These are phyloP conservation scores for Triplophysa bombifrons DNA, from an alignment of 2,797 vertebrate genomes.

Conservation along the genomic window DNA sequence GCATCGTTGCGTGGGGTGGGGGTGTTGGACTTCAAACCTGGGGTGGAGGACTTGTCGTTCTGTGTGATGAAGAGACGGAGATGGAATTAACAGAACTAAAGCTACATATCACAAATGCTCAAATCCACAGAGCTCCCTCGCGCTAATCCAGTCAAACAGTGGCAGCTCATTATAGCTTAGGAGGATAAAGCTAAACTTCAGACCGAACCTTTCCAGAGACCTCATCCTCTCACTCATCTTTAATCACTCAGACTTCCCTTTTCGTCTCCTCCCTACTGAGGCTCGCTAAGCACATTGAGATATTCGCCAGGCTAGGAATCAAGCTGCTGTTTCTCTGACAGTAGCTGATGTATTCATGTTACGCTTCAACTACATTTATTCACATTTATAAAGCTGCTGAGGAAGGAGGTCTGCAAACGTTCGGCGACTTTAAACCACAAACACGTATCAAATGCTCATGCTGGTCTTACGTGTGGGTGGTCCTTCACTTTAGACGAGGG, in stretches of 20 bases:
- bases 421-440: slow-evolving; percentile 54
- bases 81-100: slow-evolving; percentile 50
- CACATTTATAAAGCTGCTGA: slow-evolving; percentile 73
- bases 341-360: slow-evolving; percentile 34
- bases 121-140: slow-evolving; percentile 61
- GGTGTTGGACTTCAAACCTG: slow-evolving; percentile 94
- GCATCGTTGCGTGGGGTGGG: slow-evolving; percentile 91
- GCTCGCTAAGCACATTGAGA: slow-evolving; percentile 49
- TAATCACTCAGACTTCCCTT: slow-evolving; percentile 52
- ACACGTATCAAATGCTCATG: slow-evolving; percentile 50
- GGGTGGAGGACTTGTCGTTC: slow-evolving; percentile 96
- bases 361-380: slow-evolving; percentile 68
- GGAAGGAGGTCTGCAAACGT: slow-evolving; percentile 61
- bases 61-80: slow-evolving; percentile 63
- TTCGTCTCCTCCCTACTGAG: slow-evolving; percentile 57
- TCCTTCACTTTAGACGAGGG: slow-evolving; percentile 97
- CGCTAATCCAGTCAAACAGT: slow-evolving; percentile 75
- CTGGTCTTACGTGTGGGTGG: slow-evolving; percentile 84
- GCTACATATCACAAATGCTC: slow-evolving; percentile 52
- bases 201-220: slow-evolving; percentile 63
- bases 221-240: slow-evolving; percentile 55
- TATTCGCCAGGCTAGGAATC: slow-evolving; percentile 36
- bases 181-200: slow-evolving; percentile 59
- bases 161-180: slow-evolving; percentile 71
- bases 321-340: slow-evolving; percentile 32